phyloP scores from a whole-genome alignment of 1,140 invertebrate genomes.

The Trachymyrmex cornetzi region DNA sequence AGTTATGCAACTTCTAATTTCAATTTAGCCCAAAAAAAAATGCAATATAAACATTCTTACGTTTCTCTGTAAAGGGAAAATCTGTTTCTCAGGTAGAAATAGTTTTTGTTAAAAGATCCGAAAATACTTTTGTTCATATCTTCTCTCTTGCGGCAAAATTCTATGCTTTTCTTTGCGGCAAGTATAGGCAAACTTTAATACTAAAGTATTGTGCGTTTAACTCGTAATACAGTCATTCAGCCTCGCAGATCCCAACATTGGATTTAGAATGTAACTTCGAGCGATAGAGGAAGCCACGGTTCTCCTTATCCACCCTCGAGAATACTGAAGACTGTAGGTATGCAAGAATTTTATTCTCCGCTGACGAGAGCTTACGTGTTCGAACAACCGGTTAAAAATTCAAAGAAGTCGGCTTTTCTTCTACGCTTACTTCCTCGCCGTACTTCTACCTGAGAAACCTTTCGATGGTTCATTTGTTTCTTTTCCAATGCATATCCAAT shows the following conservation, averaged over 20 bases:
- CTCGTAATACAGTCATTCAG: slow-evolving; percentile 24
- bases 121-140: background rate
- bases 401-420: slow-evolving; percentile 44
- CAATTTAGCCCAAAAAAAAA: background rate
- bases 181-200: slow-evolving; percentile 23
- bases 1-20: background rate
- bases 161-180: background rate
- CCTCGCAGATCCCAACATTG: slow-evolving; percentile 16
- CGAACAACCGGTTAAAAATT: slow-evolving; percentile 59
- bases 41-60: background rate
- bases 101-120: background rate
- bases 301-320: slow-evolving; percentile 32
- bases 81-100: background rate
- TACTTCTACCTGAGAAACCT: background rate
- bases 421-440: slow-evolving; percentile 1
- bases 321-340: slow-evolving; percentile 16
- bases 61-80: background rate
- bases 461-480: slow-evolving; percentile 41
- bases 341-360: slow-evolving; percentile 38
- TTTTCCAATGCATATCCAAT: slow-evolving; percentile 48
- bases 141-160: background rate
- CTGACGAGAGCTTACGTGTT: slow-evolving; percentile 55
- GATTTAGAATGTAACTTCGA: slow-evolving; percentile 16
- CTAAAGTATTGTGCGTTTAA: slow-evolving; percentile 10
- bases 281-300: slow-evolving; percentile 14